phyloP scores from a whole-genome alignment of 2,113 vertebrate species.

The Drymodes brunneopygia region DNA sequence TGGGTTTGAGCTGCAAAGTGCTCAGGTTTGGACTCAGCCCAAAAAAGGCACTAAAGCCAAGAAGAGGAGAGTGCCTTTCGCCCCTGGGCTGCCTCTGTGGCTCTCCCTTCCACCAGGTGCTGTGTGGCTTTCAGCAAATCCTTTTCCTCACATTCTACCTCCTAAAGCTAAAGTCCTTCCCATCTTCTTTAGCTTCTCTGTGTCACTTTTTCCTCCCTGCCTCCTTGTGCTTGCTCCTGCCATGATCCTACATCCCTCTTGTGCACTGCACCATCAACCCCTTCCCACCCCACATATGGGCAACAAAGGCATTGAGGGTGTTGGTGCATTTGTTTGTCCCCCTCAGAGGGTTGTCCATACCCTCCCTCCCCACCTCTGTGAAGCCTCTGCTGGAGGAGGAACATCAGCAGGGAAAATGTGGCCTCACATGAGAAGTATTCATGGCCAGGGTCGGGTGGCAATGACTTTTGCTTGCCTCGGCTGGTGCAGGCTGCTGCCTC shows the following conservation, averaged over 20 bases:
- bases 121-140: neutral
- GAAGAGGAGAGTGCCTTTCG: neutral
- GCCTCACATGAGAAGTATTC: neutral
- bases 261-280: no score
- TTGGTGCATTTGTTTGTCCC: neutral
- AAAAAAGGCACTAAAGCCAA: neutral
- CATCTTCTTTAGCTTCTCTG: neutral
- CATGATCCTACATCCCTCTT: neutral
- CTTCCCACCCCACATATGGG: rapidly evolving
- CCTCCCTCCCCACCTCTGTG: neutral
- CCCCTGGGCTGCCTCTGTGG: neutral
- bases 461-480: neutral
- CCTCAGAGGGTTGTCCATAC: neutral
- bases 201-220: neutral
- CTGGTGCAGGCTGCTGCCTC: neutral
- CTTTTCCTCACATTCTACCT: neutral
- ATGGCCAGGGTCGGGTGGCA: neutral
- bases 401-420: neutral
- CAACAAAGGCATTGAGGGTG: neutral
- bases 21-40: neutral
- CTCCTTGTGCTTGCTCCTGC: neutral
- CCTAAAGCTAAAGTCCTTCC: neutral
- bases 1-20: neutral
- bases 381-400: neutral
- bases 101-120: neutral